A percentile compares a stretch with the other conserved stretches of the same genome.
phyloP scores from a whole-genome alignment of 2,113 vertebrate genomes.

The Penelope pileata region DNA sequence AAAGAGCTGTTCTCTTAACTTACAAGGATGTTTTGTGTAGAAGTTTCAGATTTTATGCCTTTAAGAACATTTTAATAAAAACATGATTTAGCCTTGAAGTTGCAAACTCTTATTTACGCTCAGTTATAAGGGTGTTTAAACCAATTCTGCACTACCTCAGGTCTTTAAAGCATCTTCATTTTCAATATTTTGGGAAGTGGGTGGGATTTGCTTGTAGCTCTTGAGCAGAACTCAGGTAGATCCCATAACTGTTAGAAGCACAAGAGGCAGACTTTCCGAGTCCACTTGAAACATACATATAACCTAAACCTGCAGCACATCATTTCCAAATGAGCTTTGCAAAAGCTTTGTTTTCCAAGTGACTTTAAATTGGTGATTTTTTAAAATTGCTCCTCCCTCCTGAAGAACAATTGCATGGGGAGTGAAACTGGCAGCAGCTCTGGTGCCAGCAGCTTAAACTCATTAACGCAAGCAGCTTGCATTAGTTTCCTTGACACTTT shows the following conservation, averaged over 20 bases:
- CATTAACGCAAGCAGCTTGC: slow-evolving; percentile 54
- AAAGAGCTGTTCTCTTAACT: background rate
- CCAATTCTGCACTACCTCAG: too few relatives aligned
- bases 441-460: slow-evolving; percentile 59
- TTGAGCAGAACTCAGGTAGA: background rate
- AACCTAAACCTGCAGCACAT: too few relatives aligned
- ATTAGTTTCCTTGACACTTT: slow-evolving; percentile 42
- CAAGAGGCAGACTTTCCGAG: background rate
- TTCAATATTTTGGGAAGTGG: background rate
- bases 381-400: background rate
- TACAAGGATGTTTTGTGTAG: background rate
- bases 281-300: background rate
- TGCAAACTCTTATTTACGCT: background rate
- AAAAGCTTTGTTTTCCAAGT: background rate
- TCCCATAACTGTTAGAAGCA: accelerated
- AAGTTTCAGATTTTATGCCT: background rate
- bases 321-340: background rate
- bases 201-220: background rate
- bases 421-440: slow-evolving; percentile 11
- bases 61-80: background rate
- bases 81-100: background rate
- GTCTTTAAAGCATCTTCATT: background rate
- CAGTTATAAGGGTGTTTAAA: too few relatives aligned
- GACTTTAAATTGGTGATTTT: background rate
- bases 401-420: slow-evolving; percentile 41